Evolutionary conservation across 2,797 vertebrate species (phyloP).

Genomic region (Peromyscus nudipes): DNA sequence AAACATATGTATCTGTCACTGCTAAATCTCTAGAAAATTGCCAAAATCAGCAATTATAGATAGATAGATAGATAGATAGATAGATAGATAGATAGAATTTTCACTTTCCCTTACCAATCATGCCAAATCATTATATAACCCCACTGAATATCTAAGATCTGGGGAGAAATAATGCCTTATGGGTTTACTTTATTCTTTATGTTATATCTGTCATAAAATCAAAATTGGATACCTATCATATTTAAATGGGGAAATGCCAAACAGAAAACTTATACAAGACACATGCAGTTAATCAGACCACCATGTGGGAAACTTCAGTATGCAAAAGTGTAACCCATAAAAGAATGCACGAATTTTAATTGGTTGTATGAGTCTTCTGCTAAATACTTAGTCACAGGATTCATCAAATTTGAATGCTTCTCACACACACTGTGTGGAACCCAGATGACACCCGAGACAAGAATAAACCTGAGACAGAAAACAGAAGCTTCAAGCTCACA

Average conservation of each 20-base stretch:
- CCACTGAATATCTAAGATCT: neutral
- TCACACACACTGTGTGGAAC: neutral
- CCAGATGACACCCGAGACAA: neutral
- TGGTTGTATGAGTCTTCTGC: constrained; percentile 23
- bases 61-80: too few species aligned
- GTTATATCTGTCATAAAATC: neutral
- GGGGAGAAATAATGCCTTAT: neutral
- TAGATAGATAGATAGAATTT: neutral
- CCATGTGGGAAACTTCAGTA: neutral
- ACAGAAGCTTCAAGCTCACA: neutral
- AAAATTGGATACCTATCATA: neutral
- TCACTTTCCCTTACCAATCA: neutral
- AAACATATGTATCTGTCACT: neutral
- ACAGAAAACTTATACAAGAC: neutral
- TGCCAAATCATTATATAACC: neutral
- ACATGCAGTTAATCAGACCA: neutral
- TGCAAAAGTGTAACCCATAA: neutral
- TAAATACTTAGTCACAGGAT: constrained; percentile 46
- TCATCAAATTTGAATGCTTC: neutral
- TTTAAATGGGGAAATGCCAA: neutral
- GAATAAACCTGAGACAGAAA: neutral
- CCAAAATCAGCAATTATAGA: neutral
- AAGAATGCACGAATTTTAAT: constrained; percentile 16
- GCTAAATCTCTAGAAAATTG: neutral
- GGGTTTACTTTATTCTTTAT: neutral